Evolutionary conservation across 2,797 vertebrate species (phyloP), one percentile per base, ranked within the genome.

Genomic region (Sebastes vulpes): DNA sequence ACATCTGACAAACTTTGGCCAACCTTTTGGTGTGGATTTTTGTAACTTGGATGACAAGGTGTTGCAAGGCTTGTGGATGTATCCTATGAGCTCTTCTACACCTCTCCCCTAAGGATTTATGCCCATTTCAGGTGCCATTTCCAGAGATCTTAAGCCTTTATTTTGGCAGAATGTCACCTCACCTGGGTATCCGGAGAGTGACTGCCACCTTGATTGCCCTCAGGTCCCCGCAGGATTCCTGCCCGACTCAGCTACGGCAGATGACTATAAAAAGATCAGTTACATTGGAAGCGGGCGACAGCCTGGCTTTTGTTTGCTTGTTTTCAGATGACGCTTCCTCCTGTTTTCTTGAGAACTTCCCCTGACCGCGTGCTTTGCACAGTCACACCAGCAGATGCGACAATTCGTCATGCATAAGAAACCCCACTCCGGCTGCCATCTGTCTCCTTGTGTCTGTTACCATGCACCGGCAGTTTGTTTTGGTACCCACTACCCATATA

Each of bases 341-440:
- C 70, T 69, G 74, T 87, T 92, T 94, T 88, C 86, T 83, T 76
- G 77, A 89, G 86, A 88, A 89, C 81, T 80, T 88, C 64, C 83
- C 66, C 77, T 81, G 82, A 86, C 92, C 69, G 46, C 2, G 9
- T 72, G 83, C 85, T 65, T 84, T 64, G 75, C 84, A 67, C 81
- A 81, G 69, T 88, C 85, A 75, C 90, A 86, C 90, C 84, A 86
- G 84, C 94, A 94, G 93, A 94, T 92, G 92, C 85, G 69, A 68
- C 83, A 58, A 90, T 94, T 92, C 76, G 83, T 93, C 93, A 92
- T 91, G 93, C 95, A 92, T 90, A 92, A 94, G 92, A 90, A 93
- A 89, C 90, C 87, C 87, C 93, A 90, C 89, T 93, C 90, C 46
- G 68, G 58, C 85, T 79, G 90, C 94, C 94, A 95, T 96, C 94